Evolutionary conservation across 2,888 invertebrate species (phyloP), one percentile per base, ranked within the genome.

Genomic region (Cremastinae sp.): DNA sequence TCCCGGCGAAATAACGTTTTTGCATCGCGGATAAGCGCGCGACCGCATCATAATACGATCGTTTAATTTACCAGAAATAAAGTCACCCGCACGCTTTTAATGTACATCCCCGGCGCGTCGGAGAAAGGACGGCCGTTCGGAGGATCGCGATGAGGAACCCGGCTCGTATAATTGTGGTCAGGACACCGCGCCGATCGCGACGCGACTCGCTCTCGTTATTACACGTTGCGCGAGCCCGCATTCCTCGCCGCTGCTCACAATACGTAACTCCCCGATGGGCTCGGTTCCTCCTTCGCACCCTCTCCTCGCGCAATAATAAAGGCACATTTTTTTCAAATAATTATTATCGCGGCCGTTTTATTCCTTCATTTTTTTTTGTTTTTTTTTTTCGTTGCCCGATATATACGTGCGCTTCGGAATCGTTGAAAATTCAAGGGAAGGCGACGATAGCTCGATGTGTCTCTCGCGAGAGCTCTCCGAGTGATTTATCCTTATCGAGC

Each of bases 61-160:
- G 75, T 71, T 75, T 75, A 75, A 75, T 75, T 75, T 66, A 61
- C 75, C 65, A 66, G 70, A 75, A 74, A 75, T 73, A 75, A 75
- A 71, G 65, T 71, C 54, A 64, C 54, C 65, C 65, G 45, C 65
- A 45, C 54, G 54, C 28, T 5, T 54, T 54, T 66, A 54, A 66
- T 53, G 38, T 18, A 64, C 38, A 10, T 62, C 22, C 12, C 36
- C 41, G 12, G 8, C 12, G 14, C 8, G 7, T n/a, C n/a, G n/a
- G n/a, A n/a, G n/a, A n/a, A n/a, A n/a, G n/a, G n/a, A n/a, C n/a
- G n/a, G n/a, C n/a, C n/a, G n/a, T n/a, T n/a, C n/a, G n/a, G n/a
- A 47, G 8, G 34, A 22, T 45, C 34, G n/a, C n/a, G 34, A 2
- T n/a, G 4, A 0, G 10, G 0, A 12, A 38, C 14, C 51, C 22